Conservation (phyloP, 2,888 invertebrate species). For the Trissolcus japonicus region DNA sequence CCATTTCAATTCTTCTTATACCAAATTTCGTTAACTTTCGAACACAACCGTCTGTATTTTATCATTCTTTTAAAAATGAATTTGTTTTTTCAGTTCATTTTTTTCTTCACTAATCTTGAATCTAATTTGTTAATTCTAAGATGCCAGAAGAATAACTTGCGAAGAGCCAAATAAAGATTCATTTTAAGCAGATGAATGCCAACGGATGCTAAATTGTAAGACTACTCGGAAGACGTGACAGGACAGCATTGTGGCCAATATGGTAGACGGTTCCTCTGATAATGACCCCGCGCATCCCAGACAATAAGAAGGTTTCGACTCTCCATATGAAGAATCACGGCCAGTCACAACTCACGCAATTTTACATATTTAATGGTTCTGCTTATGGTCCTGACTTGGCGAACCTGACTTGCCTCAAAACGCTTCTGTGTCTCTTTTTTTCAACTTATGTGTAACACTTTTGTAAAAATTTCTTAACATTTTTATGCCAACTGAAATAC, state of each 20-base stretch:
- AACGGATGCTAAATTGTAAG: constrained; percentile 57
- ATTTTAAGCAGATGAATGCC: constrained; percentile 64
- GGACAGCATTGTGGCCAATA: constrained; percentile 63
- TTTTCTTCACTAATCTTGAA: not conserved
- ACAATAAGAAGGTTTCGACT: constrained; percentile 57
- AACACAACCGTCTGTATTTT: too few relatives aligned
- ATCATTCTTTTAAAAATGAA: too few relatives aligned
- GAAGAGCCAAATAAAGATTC: constrained; percentile 69
- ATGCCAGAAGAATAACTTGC: constrained; percentile 70
- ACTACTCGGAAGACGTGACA: constrained; percentile 66
- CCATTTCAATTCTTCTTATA: too few relatives aligned
- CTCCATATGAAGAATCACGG: constrained; percentile 56
- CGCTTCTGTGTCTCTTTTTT: constrained; percentile 8
- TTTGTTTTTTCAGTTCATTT: too few relatives aligned
- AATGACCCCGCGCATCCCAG: constrained; percentile 67
- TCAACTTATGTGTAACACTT: constrained; percentile 9
- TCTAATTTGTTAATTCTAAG: constrained; percentile 60
- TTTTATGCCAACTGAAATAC: not conserved
- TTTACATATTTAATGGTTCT: constrained; percentile 48
- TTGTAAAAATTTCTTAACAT: not conserved
- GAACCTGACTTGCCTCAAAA: constrained; percentile 9
- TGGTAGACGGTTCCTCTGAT: constrained; percentile 66
- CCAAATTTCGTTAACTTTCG: too few relatives aligned
- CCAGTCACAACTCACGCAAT: constrained; percentile 47
- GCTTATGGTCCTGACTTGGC: constrained; percentile 38